phyloP scores from a whole-genome alignment of 2,888 invertebrate species.

The Dusona sp. region DNA sequence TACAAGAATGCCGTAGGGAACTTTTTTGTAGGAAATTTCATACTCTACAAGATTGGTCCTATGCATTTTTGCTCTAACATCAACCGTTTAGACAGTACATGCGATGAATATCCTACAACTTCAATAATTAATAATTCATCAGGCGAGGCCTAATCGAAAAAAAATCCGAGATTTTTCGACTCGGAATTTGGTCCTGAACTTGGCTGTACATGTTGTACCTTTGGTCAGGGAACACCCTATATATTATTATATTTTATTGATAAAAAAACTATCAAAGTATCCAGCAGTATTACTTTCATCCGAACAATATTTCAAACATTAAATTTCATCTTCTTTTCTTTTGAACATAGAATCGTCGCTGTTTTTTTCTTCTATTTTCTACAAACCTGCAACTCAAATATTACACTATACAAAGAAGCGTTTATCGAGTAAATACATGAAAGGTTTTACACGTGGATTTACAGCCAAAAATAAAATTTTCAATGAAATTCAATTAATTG shows the following conservation, averaged over 20 bases:
- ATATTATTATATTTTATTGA: not conserved
- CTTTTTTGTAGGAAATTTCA: not conserved
- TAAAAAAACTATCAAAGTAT: constrained; percentile 4
- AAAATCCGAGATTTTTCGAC: not conserved
- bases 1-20: not conserved
- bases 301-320: not conserved
- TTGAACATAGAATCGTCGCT: not conserved
- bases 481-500: no score
- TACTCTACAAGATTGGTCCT: not conserved
- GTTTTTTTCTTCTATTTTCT: constrained; percentile 1
- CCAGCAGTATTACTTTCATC: not conserved
- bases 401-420: constrained; percentile 61
- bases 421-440: constrained; percentile 3
- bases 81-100: not conserved
- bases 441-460: constrained; percentile 31
- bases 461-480: constrained; percentile 52
- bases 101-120: not conserved
- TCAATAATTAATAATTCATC: no score
- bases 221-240: not conserved
- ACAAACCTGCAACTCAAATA: constrained; percentile 50
- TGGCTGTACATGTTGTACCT: not conserved
- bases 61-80: not conserved
- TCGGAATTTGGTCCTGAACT: no score
- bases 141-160: not conserved
- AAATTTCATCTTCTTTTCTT: not conserved